Evolutionary conservation across 2,888 invertebrate species (phyloP), one percentile per base, ranked within the genome.

Genomic region (Agrotis exclamationis): DNA sequence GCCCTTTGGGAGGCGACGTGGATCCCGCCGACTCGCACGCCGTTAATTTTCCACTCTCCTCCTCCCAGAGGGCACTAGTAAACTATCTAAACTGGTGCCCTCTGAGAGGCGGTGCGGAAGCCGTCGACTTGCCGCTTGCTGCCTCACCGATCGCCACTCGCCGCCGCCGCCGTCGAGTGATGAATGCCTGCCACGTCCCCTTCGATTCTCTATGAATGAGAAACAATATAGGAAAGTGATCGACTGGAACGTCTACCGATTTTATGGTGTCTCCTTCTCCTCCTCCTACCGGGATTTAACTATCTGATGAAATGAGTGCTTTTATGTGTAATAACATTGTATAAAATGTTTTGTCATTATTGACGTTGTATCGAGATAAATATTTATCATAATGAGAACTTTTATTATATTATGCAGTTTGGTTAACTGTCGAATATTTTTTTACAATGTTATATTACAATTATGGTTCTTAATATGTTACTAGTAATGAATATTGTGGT

Each of bases 171-270:
- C 2, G 13, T 5, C 14, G 9, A 16, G 39, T 5, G 47, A 11
- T 56, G 28, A 33, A 13, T 7, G 28, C 58, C 39, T 11, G 44
- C 2, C 4, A 58, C 47, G 18, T 33, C 64, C 28, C 18, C 1
- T 20, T 33, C 58, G 18, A 64, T 24, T 50, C 24, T 11, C 50
- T 24, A 66, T 44, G 14, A 24, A 16, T n/a, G 18, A 14, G 3
- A 24, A n/a, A 66, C 39, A n/a, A 60, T 44, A 63, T 50, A 7
- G 4, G 20, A 51, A 44, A 24, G 7, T 50, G 66, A 24, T 63
- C 11, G 39, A 50, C 39, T n/a, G 22, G 50, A 16, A 63, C 16
- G 50, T 66, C 3, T 18, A 33, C 22, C 14, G 2, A 14, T 28
- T 28, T 45, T 44, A 3, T 6, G 16, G 7, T 39, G 6, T 22